Evolutionary conservation across 2,888 invertebrate genomes (phyloP), one percentile per base, ranked within the genome.

Genomic region (Scelioninae gen. 2): DNA sequence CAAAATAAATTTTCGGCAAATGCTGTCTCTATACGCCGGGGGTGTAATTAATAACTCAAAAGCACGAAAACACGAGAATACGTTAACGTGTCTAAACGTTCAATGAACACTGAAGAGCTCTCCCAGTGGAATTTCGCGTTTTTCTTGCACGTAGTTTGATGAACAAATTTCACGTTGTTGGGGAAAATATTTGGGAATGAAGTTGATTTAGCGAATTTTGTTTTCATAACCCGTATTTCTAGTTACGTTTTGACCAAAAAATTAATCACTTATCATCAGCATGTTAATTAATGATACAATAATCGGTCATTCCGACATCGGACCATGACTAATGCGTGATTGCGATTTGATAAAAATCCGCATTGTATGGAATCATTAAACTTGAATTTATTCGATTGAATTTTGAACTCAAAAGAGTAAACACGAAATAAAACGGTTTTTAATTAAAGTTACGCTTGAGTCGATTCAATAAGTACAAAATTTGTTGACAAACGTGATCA

Each of bases 401-500:
- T 31, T 31, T 31, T 2, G 9, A 31, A n/a, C n/a, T 31, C 9
- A 31, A 7, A 31, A 31, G 2, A 31, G 31, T 10, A 10, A 2
- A 31, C 9, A 10, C 10, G 9, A 31, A 31, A 31, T 31, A 10
- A 31, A 31, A 5, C 9, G 9, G 6, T 31, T 22, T 22, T 22
- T 4, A 22, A 6, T 31, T 2, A 31, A 4, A 7, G 31, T 31
- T 31, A 31, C 10, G 31, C 7, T 9, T 31, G 5, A 31, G 4
- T 31, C 10, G 6, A 35, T 35, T 35, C 2, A 13, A n/a, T n/a
- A 18, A 33, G 10, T 5, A 15, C 19, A 19, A 16, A 25, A 31
- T 19, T 46, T 50, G 28, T 63, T 63, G 50, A 63, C 45, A 63
- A 52, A 31, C 39, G 37, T 10, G 3, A 43, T 35, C 13, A 25